A percentile compares a stretch with the other conserved stretches of the same genome.
phyloP scores from a whole-genome alignment of 37 sponge, comb jelly and placozoan genomes.

The Haliclona indistincta region DNA sequence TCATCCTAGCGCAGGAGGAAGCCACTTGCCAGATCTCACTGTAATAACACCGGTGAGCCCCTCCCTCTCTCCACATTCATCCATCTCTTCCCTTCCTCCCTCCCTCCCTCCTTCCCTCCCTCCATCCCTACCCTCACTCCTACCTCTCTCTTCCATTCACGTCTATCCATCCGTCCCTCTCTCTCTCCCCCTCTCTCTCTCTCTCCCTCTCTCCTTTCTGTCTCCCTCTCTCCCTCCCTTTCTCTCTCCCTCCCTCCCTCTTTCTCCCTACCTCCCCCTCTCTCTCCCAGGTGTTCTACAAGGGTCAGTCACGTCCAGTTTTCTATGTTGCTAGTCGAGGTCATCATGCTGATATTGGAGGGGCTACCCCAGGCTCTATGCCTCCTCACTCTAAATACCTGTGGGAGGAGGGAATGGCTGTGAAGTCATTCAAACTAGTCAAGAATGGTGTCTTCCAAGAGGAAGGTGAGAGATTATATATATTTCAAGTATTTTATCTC shows the following conservation, averaged over 20 bases:
- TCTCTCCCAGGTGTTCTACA: slow-evolving; percentile 88
- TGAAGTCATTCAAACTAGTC: slow-evolving; percentile 91
- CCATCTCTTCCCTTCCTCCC: too few relatives aligned
- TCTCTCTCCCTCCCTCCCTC: too few relatives aligned
- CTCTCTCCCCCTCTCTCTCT: too few relatives aligned
- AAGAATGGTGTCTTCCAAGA: slow-evolving; percentile 83
- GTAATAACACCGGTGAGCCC: slow-evolving; percentile 92
- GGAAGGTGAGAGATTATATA: slow-evolving; percentile 37
- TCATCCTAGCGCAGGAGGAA: slow-evolving; percentile 95
- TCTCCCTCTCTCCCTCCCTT: background rate
- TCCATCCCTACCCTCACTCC: too few relatives aligned
- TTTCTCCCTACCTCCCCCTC: too few relatives aligned
- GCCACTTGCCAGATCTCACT: slow-evolving; percentile 96
- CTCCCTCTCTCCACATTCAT: too few relatives aligned
- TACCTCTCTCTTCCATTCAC: too few relatives aligned
- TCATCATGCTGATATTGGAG: slow-evolving; percentile 99
- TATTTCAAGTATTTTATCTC: background rate
- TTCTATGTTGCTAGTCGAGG: slow-evolving; percentile 97
- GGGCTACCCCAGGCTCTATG: slow-evolving; percentile 96
- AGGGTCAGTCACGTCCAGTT: slow-evolving; percentile 64
- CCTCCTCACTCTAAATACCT: slow-evolving; percentile 87
- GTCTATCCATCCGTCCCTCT: too few relatives aligned
- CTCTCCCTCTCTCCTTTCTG: too few relatives aligned
- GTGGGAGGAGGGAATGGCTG: slow-evolving; percentile 91
- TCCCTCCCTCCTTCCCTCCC: too few relatives aligned